Evolutionary conservation across 2,888 invertebrate genomes (phyloP).

Genomic region (Anaspis maculata): DNA sequence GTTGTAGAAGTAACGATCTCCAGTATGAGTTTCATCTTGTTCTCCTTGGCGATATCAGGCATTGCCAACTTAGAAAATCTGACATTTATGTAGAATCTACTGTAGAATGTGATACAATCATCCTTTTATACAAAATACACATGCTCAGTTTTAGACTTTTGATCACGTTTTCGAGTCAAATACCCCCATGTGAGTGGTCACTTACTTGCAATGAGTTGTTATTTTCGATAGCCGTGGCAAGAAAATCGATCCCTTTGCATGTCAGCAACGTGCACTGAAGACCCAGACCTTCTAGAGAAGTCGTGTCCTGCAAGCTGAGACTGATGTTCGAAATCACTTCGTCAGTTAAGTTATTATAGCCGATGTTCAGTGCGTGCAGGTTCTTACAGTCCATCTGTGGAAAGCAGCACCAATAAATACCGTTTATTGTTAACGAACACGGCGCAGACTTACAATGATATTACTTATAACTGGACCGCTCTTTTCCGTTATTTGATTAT

Average conservation of each 20-base stretch:
- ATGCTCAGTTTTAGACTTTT: no score
- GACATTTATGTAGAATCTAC: no score
- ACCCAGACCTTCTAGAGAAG: conserved; percentile 34
- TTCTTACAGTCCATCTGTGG: conserved; percentile 31
- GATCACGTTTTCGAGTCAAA: no score
- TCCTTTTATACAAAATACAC: no score
- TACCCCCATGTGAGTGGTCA: no score
- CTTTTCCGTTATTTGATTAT: conserved; percentile 37
- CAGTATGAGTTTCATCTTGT: no score
- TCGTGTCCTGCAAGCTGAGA: conserved; percentile 24
- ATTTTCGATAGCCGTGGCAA: conserved; percentile 30
- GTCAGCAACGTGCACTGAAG: conserved; percentile 36
- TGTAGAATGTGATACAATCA: no score
- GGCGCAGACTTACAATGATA: conserved; percentile 29
- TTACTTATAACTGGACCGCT: conserved; percentile 31
- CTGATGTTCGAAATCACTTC: conserved; percentile 29
- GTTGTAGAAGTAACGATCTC: no score
- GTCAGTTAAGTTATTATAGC: conserved; percentile 36
- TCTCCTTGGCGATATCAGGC: no score
- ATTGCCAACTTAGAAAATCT: no score
- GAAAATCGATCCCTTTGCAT: conserved; percentile 29
- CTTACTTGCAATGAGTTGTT: conserved; percentile 30
- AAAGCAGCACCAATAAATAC: not conserved
- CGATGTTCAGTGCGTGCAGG: conserved; percentile 35
- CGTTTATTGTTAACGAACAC: no score